A percentile compares a stretch with the other conserved stretches of the same genome.
phyloP scores from a whole-genome alignment of 2,113 vertebrate genomes.

The Pyrgilauda ruficollis region DNA sequence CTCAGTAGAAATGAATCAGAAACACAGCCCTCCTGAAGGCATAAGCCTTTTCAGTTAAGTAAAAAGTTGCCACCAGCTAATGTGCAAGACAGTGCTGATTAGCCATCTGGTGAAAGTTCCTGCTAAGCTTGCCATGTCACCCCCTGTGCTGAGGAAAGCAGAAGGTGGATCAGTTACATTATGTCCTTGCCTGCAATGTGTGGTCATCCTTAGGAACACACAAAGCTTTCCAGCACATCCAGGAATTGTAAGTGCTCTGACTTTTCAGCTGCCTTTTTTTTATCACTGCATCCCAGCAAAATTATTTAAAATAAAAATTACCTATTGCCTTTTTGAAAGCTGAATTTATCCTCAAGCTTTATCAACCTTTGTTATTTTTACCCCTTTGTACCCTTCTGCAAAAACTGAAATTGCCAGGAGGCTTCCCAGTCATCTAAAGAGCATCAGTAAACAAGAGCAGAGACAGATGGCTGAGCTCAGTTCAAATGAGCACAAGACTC shows the following conservation, averaged over 20 bases:
- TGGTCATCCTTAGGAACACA: slow-evolving; percentile 20
- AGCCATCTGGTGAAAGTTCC: slow-evolving; percentile 58
- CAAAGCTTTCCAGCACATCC: background rate
- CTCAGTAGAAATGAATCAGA: background rate
- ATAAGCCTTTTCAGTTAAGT: background rate
- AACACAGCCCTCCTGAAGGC: background rate
- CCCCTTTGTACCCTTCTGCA: slow-evolving; percentile 30
- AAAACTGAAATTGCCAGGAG: slow-evolving; percentile 38
- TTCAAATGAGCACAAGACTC: slow-evolving; percentile 13
- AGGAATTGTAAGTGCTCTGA: background rate
- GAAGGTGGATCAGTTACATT: slow-evolving; percentile 40
- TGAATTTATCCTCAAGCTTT: background rate
- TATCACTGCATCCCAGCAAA: background rate
- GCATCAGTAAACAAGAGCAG: slow-evolving; percentile 61
- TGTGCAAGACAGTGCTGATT: slow-evolving; percentile 31
- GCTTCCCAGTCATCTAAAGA: slow-evolving; percentile 53
- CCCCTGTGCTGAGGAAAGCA: slow-evolving; percentile 34
- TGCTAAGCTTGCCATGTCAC: slow-evolving; percentile 30
- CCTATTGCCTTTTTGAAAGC: background rate
- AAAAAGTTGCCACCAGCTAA: slow-evolving; percentile 48
- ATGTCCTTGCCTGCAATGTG: slow-evolving; percentile 15
- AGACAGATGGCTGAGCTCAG: slow-evolving; percentile 61
- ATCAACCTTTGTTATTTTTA: background rate
- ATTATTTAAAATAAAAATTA: background rate
- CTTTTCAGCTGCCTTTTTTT: background rate